Evolutionary conservation across 2,888 invertebrate genomes (phyloP), one percentile per base, ranked within the genome.

Genomic region (Antheraea yamamai): DNA sequence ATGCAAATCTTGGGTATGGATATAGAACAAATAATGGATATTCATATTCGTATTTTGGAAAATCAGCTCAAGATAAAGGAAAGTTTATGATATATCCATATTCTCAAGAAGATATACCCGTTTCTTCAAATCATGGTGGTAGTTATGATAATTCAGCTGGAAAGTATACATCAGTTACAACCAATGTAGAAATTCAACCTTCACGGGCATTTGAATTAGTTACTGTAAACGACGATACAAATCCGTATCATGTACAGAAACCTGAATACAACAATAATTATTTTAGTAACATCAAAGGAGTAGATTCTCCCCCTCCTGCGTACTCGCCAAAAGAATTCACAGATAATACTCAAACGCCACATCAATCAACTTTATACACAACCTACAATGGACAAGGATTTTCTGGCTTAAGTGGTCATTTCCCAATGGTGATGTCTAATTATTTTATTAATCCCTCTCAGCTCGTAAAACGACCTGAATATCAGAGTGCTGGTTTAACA

Each of bases 1-100:
- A 97, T 79, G 96, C 96, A 0, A 96, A 96, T 73, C 90, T 97
- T 18, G 97, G 97, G 76, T 97, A 96, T 85, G 97, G 96, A 12
- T 96, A 95, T 78, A 93, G 93, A 80, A 93, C 93, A 2, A 96
- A 96, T 80, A 90, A 91, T 79, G 95, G 95, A 14, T 95, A 95
- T 71, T 89, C 91, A n/a, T 95, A 95, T 79, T 91, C 92, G 4
- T 92, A 94, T 79, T 94, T 95, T 64, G 95, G 95, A n/a, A 94
- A 92, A 84, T 86, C 91, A 51, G 82, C 86, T 0, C 90, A 93
- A 80, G 91, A 93, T 51, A 91, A 93, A 82, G 95, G 95, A 18
- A 96, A 95, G 83, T 96, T 96, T 81, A 95, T 96, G 93, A 95
- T 96, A 77, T 97, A 97, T 83, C 97, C 97, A 7, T 97, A 97